phyloP scores from a whole-genome alignment of 2,113 vertebrate genomes.

The Salvelinus namaycush region DNA sequence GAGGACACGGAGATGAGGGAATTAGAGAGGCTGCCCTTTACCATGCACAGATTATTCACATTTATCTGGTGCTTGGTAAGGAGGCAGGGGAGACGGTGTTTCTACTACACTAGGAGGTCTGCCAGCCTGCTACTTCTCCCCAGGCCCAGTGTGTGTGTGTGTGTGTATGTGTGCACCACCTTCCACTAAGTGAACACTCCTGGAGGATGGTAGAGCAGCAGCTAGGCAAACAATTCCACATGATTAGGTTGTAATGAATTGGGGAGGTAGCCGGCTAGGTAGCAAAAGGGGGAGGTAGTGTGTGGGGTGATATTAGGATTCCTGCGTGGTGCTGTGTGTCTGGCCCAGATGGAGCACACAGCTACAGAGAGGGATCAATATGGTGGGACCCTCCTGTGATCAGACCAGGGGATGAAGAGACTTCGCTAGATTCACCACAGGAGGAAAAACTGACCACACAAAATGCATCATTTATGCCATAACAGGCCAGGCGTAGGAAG shows the following conservation, averaged over 20 bases:
- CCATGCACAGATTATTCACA: too few species aligned
- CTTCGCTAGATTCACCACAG: not conserved
- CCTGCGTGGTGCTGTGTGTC: conserved; percentile 26
- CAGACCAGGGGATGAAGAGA: conserved; percentile 10
- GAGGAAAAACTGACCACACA: not conserved
- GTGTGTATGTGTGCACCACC: too few species aligned
- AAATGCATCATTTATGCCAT: conserved; percentile 65
- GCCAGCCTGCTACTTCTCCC: too few species aligned
- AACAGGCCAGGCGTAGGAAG: conserved; percentile 1
- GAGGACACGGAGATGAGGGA: conserved; percentile 67
- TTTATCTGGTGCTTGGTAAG: too few species aligned
- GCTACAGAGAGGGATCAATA: conserved; percentile 52
- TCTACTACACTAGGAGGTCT: too few species aligned
- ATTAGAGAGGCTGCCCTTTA: conserved; percentile 63
- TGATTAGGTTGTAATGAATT: too few species aligned
- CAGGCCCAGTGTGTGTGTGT: too few species aligned
- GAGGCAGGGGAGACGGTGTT: too few species aligned
- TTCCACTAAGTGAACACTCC: too few species aligned
- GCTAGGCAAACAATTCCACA: too few species aligned
- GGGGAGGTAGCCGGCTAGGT: not conserved
- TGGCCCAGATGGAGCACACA: conserved; percentile 28
- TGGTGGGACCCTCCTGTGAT: conserved; percentile 48
- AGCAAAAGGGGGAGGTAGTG: not conserved
- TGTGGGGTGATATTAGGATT: conserved; percentile 49
- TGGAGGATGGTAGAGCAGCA: too few species aligned